A percentile compares a stretch with the other conserved stretches of the same genome.
phyloP scores from a whole-genome alignment of 2,888 invertebrate genomes.

The Pristionchus japonicus region DNA sequence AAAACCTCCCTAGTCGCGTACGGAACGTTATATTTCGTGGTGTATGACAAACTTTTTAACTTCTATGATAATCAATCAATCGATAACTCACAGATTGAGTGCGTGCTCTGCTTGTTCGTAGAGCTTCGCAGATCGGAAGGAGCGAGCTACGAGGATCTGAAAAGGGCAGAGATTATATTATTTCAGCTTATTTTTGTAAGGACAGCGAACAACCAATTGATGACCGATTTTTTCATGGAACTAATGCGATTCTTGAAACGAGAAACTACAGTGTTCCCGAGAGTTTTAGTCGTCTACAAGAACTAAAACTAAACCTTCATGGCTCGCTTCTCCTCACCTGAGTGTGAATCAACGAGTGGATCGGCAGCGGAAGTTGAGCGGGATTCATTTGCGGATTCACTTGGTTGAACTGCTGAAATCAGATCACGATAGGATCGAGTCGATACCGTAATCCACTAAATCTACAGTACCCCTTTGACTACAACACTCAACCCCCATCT shows the following conservation, averaged over 20 bases:
- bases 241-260: too few relatives aligned
- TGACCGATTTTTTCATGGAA: neutral
- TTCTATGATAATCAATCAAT: neutral
- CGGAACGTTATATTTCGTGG: too few relatives aligned
- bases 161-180: too few relatives aligned
- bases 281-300: too few relatives aligned
- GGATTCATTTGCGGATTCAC: neutral
- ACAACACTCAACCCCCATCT: neutral
- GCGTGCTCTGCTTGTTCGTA: constrained; percentile 25
- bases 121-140: constrained; percentile 17
- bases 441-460: neutral
- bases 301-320: too few relatives aligned
- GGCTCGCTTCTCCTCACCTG: neutral
- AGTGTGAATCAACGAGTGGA: constrained; percentile 25
- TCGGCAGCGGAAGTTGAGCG: neutral
- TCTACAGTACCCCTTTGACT: neutral
- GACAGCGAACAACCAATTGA: too few relatives aligned
- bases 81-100: constrained; percentile 7
- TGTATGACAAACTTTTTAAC: too few relatives aligned
- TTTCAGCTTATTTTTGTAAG: too few relatives aligned
- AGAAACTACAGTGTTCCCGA: too few relatives aligned
- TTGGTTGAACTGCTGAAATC: neutral
- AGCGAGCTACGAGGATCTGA: constrained; percentile 1
- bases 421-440: neutral
- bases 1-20: too few relatives aligned